Base-by-base conservation (phyloP, 2,888 invertebrate species). In the Kryphioiulus occultus region DNA sequence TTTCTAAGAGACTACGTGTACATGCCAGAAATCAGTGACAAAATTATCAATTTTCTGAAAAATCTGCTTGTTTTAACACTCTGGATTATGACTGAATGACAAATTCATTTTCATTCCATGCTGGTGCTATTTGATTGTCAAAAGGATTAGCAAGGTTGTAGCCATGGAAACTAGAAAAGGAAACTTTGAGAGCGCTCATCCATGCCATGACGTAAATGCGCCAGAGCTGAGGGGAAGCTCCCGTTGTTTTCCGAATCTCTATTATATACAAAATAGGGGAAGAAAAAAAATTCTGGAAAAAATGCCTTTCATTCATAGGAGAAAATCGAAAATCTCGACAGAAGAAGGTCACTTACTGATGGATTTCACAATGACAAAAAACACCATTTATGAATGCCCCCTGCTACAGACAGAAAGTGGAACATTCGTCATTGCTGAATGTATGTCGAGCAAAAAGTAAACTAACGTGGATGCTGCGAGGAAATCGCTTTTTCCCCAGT, bases 121-220 rank as follows among this genome's bases (percentile, higher is more conserved):
- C 26, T 68, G 68, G 68, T 68, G 68, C 68, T 68, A 68, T 68
- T 22, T 68, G 68, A 68, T 68, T 68, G 68, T 68, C 68, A 68
- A 68, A 68, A 68, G 68, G 68, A 68, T 68, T 68, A 68, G 68
- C 26, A 26, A 68, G 68, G 68, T 68, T 22, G 68, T 68, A 68
- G 26, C 68, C 68, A 68, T 68, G 68, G 26, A 22, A 26, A 68
- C 68, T 26, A 26, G 22, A 53, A 53, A 53, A n/a, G 53, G 53
- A 53, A 53, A 53, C 53, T 53, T 22, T 68, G 68, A 22, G 26
- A 68, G 68, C 68, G 9, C 68, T 68, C 68, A 68, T n/a, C 68
- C 68, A 68, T 68, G 26, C 12, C 68, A 68, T 68, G 68, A 68
- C 68, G 68, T 68, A 68, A 68, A 68, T 68, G 68, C 68, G 68